These are phyloP conservation scores for Apamea epomidion DNA, from an alignment of 2,888 invertebrate genomes.

Conservation along the genomic window DNA sequence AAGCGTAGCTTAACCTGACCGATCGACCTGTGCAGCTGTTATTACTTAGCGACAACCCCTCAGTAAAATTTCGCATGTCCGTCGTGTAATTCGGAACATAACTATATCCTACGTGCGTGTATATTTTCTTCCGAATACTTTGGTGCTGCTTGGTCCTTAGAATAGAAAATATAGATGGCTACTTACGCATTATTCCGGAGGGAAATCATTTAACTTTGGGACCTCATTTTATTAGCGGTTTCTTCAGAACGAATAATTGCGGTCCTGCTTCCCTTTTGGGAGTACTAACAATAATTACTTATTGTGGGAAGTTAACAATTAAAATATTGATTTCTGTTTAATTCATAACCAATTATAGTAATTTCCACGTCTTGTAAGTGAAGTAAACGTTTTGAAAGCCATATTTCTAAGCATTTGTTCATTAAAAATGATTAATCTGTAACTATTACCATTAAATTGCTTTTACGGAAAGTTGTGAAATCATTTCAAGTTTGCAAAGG, in stretches of 20 bases:
- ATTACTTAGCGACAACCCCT: too few relatives aligned
- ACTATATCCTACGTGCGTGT: not conserved
- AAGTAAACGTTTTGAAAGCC: not conserved
- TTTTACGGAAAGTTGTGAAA: not conserved
- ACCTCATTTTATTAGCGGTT: slow-evolving; percentile 15
- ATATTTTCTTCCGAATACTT: not conserved
- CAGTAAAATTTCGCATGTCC: not conserved
- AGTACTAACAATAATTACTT: slow-evolving; percentile 17
- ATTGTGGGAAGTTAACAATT: not conserved
- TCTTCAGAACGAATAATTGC: slow-evolving; percentile 28
- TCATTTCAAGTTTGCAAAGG: too few relatives aligned
- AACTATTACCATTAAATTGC: not conserved
- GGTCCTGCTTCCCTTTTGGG: not conserved
- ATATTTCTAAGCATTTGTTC: not conserved
- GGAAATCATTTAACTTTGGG: slow-evolving; percentile 26
- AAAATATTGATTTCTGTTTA: not conserved
- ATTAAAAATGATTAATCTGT: slow-evolving; percentile 3
- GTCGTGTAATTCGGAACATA: not conserved
- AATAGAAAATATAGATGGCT: not conserved
- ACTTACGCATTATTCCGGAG: not conserved
- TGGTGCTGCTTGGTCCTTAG: not conserved
- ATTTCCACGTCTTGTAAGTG: not conserved
- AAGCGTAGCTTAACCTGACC: too few relatives aligned
- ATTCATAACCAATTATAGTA: not conserved
- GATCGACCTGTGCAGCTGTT: too few relatives aligned